A percentile compares a stretch with the other conserved stretches of the same genome.
Conservation (phyloP, 2,113 vertebrate genomes). For the Pomatostomus ruficeps region DNA sequence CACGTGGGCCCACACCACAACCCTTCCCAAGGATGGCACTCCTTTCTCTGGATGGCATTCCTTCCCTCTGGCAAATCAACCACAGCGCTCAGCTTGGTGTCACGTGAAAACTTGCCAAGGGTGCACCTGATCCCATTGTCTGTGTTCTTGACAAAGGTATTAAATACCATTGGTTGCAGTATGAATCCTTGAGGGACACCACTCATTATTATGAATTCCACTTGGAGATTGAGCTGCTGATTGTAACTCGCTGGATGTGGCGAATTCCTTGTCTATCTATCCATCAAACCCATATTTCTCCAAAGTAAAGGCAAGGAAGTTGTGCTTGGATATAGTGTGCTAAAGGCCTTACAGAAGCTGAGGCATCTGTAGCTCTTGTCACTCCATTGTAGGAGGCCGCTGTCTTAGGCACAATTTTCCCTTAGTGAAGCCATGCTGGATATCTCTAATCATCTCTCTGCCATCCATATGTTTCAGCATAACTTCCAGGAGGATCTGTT, state of each 20-base stretch:
- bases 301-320: background rate
- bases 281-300: background rate
- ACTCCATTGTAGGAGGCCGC: background rate
- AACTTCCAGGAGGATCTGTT: background rate
- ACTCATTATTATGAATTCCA: background rate
- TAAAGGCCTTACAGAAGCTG: background rate
- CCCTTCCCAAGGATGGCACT: too few species aligned
- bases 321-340: background rate
- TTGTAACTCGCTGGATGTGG: background rate
- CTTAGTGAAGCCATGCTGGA: background rate
- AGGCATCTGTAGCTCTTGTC: background rate
- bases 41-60: background rate
- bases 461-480: background rate
- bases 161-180: background rate
- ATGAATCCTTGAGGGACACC: background rate
- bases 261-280: background rate
- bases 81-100: background rate
- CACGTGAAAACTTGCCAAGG: background rate
- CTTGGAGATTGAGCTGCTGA: background rate
- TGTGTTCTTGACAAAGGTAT: background rate
- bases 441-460: background rate
- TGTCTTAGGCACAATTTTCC: background rate
- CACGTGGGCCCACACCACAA: background rate
- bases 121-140: accelerated
- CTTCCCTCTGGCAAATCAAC: background rate